These are phyloP conservation scores for Carassius auratus DNA, from an alignment of 2,113 vertebrate species.

Conservation along the genomic window DNA sequence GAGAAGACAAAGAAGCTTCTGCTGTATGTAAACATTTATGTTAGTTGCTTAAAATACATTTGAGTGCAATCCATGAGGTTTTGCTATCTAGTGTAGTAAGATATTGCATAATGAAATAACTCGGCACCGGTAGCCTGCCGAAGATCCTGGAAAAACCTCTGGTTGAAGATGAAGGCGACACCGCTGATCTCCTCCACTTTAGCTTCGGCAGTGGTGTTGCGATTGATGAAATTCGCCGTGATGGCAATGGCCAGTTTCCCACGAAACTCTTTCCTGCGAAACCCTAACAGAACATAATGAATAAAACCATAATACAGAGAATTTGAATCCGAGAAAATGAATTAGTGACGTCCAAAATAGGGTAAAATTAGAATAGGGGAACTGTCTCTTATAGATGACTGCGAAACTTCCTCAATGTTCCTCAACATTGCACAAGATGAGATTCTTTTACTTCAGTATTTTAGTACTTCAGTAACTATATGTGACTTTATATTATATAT, in stretches of 20 bases:
- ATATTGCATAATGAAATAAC: not conserved
- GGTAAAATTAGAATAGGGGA: constrained; percentile 31
- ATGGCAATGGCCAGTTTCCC: constrained; percentile 96
- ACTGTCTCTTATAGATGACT: constrained; percentile 25
- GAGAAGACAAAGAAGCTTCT: not conserved
- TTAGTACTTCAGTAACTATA: too few species aligned
- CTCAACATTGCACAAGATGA: not conserved
- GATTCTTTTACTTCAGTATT: not conserved
- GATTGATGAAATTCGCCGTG: constrained; percentile 96
- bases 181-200: constrained; percentile 97
- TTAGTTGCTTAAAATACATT: not conserved
- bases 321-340: not conserved
- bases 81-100: not conserved
- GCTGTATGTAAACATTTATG: too few species aligned
- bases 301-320: not conserved
- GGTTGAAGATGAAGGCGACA: constrained; percentile 98
- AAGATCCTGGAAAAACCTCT: constrained; percentile 94
- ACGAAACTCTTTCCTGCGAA: constrained; percentile 91
- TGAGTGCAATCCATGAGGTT: not conserved
- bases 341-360: not conserved
- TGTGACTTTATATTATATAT: too few species aligned
- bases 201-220: constrained; percentile 92
- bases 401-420: not conserved
- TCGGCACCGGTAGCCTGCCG: constrained; percentile 87
- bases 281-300: constrained; percentile 73